Evolutionary conservation across 2,888 invertebrate species (phyloP).

Genomic region (Timema cristinae): DNA sequence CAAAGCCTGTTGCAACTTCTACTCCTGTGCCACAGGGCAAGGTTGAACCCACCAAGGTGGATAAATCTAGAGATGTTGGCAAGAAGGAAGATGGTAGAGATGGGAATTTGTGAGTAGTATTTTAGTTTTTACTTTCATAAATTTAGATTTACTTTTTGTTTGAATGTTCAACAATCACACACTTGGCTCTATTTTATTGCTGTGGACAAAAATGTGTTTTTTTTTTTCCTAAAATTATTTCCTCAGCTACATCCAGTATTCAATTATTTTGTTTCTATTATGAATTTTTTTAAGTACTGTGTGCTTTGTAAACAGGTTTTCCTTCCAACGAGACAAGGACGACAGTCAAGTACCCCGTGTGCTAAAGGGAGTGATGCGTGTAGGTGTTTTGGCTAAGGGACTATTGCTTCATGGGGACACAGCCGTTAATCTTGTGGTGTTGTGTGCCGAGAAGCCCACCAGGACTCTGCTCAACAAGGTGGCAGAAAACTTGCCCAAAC

Average conservation of each 20-base stretch:
- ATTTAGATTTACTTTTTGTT: background rate
- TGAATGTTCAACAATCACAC: no score
- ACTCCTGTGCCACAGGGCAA: conserved; percentile 40
- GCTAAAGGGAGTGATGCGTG: conserved; percentile 94
- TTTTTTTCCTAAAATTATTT: no score
- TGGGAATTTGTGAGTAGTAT: conserved; percentile 63
- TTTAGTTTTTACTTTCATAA: background rate
- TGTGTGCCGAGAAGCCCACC: conserved; percentile 94
- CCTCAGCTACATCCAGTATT: no score
- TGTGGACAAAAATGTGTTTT: no score
- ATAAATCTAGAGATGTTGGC: conserved; percentile 50
- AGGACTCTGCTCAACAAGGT: conserved; percentile 79
- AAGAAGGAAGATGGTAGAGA: conserved; percentile 73
- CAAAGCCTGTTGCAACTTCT: conserved; percentile 31
- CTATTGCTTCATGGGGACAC: conserved; percentile 86
- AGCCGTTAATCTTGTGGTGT: conserved; percentile 85
- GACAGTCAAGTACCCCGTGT: conserved; percentile 61
- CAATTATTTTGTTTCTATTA: no score
- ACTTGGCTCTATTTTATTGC: no score
- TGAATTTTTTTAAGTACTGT: no score
- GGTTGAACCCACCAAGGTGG: conserved; percentile 30
- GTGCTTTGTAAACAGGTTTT: conserved; percentile 47
- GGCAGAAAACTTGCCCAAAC: conserved; percentile 75
- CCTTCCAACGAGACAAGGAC: conserved; percentile 64
- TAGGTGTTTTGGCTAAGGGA: conserved; percentile 86